A percentile compares a stretch with the other conserved stretches of the same genome.
These are phyloP conservation scores for Mastacembelus armatus DNA, from an alignment of 2,797 vertebrate genomes.

Conservation along the genomic window DNA sequence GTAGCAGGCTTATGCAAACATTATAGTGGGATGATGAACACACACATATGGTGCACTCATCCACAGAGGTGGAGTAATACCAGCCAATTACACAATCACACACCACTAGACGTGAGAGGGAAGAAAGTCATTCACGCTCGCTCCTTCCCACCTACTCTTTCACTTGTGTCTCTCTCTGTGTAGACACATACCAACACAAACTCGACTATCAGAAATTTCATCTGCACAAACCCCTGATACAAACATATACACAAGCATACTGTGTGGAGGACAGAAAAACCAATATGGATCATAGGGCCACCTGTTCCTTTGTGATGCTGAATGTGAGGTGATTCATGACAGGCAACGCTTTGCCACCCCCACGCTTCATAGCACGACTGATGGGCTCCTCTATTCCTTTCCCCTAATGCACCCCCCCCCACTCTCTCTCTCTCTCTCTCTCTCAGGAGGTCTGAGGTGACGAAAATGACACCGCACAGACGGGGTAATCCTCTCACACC, in stretches of 20 bases:
- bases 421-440: not conserved
- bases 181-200: constrained; percentile 19
- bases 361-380: constrained; percentile 61
- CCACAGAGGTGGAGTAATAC: constrained; percentile 54
- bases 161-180: constrained; percentile 30
- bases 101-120: constrained; percentile 57
- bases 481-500: constrained; percentile 35
- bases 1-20: constrained; percentile 68
- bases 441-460: constrained; percentile 44
- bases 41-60: constrained; percentile 51
- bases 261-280: constrained; percentile 66
- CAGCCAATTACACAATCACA: constrained; percentile 73
- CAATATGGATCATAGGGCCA: constrained; percentile 80
- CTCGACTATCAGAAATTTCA: constrained; percentile 50
- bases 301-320: constrained; percentile 73
- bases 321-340: constrained; percentile 79
- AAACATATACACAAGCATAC: constrained; percentile 10
- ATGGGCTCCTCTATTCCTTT: constrained; percentile 58
- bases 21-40: constrained; percentile 63
- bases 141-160: constrained; percentile 41
- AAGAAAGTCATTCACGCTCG: constrained; percentile 59
- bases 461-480: constrained; percentile 62
- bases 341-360: constrained; percentile 62
- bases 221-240: constrained; percentile 31
- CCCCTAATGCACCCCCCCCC: constrained; percentile 7